phyloP scores from a whole-genome alignment of 2,888 invertebrate species.

The Netelia virgata region DNA sequence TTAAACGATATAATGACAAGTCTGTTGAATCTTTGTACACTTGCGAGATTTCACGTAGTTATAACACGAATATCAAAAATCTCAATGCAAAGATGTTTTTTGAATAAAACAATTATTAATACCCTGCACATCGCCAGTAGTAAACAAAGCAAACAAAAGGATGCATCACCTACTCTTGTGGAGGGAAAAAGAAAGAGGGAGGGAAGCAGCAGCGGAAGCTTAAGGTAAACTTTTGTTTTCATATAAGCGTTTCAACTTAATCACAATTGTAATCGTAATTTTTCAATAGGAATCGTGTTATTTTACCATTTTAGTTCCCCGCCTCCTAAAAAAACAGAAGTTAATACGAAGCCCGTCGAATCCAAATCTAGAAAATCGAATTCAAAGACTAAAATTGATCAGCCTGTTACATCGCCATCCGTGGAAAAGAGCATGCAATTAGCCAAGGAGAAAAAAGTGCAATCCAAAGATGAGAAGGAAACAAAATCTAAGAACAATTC shows the following conservation, averaged over 20 bases:
- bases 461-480: slow-evolving; percentile 46
- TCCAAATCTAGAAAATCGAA: slow-evolving; percentile 45
- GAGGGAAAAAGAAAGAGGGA: slow-evolving; percentile 77
- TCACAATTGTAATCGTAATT: too few relatives aligned
- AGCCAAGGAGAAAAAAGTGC: slow-evolving; percentile 47
- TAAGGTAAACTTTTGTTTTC: slow-evolving; percentile 68
- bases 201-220: slow-evolving; percentile 61
- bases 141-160: slow-evolving; percentile 58
- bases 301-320: slow-evolving; percentile 57
- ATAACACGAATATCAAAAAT: slow-evolving; percentile 39
- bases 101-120: slow-evolving; percentile 72
- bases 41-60: slow-evolving; percentile 47
- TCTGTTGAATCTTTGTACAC: slow-evolving; percentile 52
- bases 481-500: slow-evolving; percentile 61
- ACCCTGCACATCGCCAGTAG: slow-evolving; percentile 72
- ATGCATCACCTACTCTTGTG: slow-evolving; percentile 40
- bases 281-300: background rate
- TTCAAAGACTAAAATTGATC: slow-evolving; percentile 35
- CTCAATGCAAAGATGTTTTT: slow-evolving; percentile 22
- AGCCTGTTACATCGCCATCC: background rate
- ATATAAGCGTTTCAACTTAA: too few relatives aligned
- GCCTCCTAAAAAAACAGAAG: slow-evolving; percentile 70
- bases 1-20: slow-evolving; percentile 69
- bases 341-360: slow-evolving; percentile 3
- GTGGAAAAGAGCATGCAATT: slow-evolving; percentile 57